Base-by-base conservation (phyloP, 2,113 vertebrate species). In the Guaruba guarouba region DNA sequence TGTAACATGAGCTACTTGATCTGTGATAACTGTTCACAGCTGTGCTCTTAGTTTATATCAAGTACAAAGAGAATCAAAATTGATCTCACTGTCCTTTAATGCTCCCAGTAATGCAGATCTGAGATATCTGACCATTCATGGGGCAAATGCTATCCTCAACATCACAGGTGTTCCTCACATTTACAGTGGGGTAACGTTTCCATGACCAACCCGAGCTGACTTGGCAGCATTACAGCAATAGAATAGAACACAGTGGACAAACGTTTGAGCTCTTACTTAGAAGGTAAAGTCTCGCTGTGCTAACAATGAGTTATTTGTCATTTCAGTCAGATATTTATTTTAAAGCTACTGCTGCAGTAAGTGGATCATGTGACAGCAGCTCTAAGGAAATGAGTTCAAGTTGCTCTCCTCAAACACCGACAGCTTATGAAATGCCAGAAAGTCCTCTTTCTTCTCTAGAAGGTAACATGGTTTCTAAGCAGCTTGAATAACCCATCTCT, bases 261-360 rank as follows among this genome's bases (percentile, higher is more conserved):
- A 43, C 12, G 12, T 80, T 68, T 62, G 49, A 67, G 39, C 27
- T 75, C 17, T 49, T 86, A 61, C 23, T 71, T 10, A 37, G 28
- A 70, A 33, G 25, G 55, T 20, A 31, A 90, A 87, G 52, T 49
- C 31, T 92, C 0, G 1, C 25, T 75, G 23, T 94, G 70, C 61
- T 96, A 62, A 96, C 3, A 7, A 46, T 43, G 41, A 63, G 51
- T 70, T 90, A 66, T 94, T 95, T 95, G 74, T 95, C 76, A 67
- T 96, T 97, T 95, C 97, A 99, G 99, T 99, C 99, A 10, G 99
- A 99, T 95, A 99, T 99, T 97, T 99, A 99, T 97, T 99, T 99
- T 95, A 98, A 98, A 81, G 99, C 99, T 3, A 97, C 98, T 17
- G 97, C 98, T 11, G 97, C 99, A 8, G 98, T 98, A 96, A 98